A percentile compares a stretch with the other conserved stretches of the same genome.
These are phyloP conservation scores for Candoia aspera DNA, from an alignment of 2,113 vertebrate genomes.

Conservation along the genomic window DNA sequence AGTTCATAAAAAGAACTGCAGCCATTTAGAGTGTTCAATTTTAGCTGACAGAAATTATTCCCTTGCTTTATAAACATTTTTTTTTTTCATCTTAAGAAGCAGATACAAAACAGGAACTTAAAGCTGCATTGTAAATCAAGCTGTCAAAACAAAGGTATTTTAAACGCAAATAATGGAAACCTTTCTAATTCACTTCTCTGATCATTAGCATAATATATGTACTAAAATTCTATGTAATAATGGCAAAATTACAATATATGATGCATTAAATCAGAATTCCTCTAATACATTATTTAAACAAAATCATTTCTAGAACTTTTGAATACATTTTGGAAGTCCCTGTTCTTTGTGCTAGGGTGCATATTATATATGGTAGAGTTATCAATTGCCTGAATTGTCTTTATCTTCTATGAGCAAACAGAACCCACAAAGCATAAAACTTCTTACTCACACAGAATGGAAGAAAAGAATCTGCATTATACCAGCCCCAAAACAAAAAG, in stretches of 20 bases:
- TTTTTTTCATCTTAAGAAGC: slow-evolving; percentile 6
- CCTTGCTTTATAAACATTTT: slow-evolving; percentile 23
- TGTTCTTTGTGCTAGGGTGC: not conserved
- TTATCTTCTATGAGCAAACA: not conserved
- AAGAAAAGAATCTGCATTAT: not conserved
- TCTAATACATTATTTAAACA: not conserved
- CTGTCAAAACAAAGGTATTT: slow-evolving; percentile 22
- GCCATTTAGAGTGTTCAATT: not conserved
- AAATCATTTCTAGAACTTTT: not conserved
- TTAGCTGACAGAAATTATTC: not conserved
- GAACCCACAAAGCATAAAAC: not conserved
- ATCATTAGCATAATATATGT: not conserved
- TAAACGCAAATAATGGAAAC: not conserved
- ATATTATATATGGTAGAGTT: not conserved
- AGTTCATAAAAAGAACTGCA: not conserved
- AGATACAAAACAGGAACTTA: slow-evolving; percentile 29
- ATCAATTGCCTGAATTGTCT: not conserved
- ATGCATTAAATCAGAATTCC: not conserved
- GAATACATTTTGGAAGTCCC: not conserved
- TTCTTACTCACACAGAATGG: too few relatives aligned
- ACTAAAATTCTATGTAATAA: not conserved
- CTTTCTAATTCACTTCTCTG: not conserved
- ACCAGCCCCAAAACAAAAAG: not conserved
- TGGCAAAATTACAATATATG: not conserved
- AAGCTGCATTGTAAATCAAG: slow-evolving; percentile 3